These are phyloP conservation scores for Prorops nasuta DNA, from an alignment of 1,140 invertebrate species.

Conservation along the genomic window DNA sequence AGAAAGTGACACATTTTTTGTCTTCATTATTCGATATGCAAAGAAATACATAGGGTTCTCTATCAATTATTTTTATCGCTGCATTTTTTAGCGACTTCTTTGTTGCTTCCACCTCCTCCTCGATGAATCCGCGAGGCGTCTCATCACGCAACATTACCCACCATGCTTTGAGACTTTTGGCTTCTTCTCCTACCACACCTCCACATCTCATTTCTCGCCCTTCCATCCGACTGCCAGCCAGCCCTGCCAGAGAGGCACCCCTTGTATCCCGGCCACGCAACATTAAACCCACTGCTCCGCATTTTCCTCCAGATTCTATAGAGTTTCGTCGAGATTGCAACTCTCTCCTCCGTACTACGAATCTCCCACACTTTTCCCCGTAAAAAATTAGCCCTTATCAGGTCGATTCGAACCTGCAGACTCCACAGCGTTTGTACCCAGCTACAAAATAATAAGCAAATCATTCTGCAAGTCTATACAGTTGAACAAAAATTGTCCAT, in stretches of 20 bases:
- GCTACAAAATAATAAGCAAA: no score
- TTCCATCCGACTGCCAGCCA: not conserved
- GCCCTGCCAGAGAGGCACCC: conserved; percentile 7
- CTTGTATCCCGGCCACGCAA: conserved; percentile 44
- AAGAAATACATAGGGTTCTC: no score
- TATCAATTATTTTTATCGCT: conserved; percentile 6
- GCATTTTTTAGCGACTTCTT: conserved; percentile 12
- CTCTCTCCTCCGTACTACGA: conserved; percentile 11
- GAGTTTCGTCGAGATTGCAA: conserved; percentile 18
- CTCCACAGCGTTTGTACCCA: no score
- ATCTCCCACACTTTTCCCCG: conserved; percentile 8
- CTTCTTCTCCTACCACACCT: conserved; percentile 13
- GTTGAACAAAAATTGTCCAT: no score
- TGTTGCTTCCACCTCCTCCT: conserved; percentile 27
- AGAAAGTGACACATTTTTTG: no score
- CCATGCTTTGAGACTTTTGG: conserved; percentile 27
- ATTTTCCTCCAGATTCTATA: conserved; percentile 38
- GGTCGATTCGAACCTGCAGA: no score
- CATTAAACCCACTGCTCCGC: conserved; percentile 47
- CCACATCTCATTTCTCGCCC: conserved; percentile 2
- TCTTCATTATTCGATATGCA: no score
- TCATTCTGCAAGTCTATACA: no score
- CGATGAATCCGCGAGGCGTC: conserved; percentile 53
- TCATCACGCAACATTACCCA: conserved; percentile 56
- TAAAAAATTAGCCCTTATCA: no score